These are phyloP conservation scores for Petroica traversi DNA, from an alignment of 2,113 vertebrate genomes.

Conservation along the genomic window DNA sequence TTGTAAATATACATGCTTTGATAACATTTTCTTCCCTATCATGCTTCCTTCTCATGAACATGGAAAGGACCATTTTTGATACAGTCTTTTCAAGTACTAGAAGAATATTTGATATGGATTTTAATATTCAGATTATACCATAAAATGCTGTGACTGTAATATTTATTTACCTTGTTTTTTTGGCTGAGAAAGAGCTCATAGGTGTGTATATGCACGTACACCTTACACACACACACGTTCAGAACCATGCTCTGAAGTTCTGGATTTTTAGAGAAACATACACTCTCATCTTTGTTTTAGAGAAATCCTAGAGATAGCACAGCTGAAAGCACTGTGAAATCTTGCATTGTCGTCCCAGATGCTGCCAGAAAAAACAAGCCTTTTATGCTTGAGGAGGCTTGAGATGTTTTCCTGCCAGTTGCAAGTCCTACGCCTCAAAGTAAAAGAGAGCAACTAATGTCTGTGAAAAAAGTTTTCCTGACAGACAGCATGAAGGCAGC, in stretches of 20 bases:
- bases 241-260: neutral
- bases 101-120: neutral
- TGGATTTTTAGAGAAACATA: neutral
- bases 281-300: neutral
- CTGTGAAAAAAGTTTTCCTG: conserved; percentile 30
- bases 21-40: neutral
- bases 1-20: neutral
- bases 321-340: conserved; percentile 16
- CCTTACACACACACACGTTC: neutral
- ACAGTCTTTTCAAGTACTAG: neutral
- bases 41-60: neutral
- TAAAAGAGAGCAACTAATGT: conserved; percentile 8
- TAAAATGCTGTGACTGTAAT: neutral
- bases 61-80: neutral
- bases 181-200: neutral
- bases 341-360: neutral
- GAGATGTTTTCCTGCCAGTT: conserved; percentile 38
- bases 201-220: neutral
- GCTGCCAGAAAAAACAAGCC: conserved; percentile 51
- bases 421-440: neutral
- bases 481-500: neutral
- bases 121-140: neutral
- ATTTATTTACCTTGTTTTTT: neutral
- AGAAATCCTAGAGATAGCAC: conserved; percentile 34
- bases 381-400: conserved; percentile 29